Base-by-base conservation (phyloP, 2,113 vertebrate species). In the Takifugu bimaculatus region DNA sequence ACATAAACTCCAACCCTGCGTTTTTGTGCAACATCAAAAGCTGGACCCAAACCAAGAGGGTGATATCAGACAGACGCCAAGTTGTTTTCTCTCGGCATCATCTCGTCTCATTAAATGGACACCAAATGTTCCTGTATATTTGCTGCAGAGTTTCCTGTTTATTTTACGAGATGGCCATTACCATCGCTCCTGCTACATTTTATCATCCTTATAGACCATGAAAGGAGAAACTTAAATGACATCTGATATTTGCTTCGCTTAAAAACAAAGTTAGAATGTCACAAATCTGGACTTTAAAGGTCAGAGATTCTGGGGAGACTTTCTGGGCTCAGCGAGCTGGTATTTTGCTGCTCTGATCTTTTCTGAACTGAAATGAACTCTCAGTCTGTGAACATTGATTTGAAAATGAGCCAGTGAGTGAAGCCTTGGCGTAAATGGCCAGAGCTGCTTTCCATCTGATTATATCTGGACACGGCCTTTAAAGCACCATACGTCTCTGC, bases 231-330 rank as follows among this genome's bases (percentile, higher is more conserved):
- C 49, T 54, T 57, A 74, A 59, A 51, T 51, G 49, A 39, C 77
- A 72, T 69, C 78, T 66, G 50, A 59, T 68, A 28, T 66, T 70
- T 72, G 56, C 49, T 54, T 74, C 76, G 53, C 54, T 53, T 65
- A 51, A 54, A 32, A 26, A 54, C 53, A 53, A 49, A 44, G 54
- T 54, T 50, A 51, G 48, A 75, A 69, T 60, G 69, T 73, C 77
- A 61, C 26, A 32, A 26, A 56, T 51, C 28, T 50, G 14, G 54
- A 54, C 70, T 72, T 35, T 51, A 63, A 54, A 44, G 42, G 47
- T 58, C 54, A 32, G 45, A 66, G 12, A 29, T 62, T 60, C 48
- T 63, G 51, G 65, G 74, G 63, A 63, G 59, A 59, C 57, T 63
- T 5, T 6, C 13, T 3, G 74, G 65, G 74, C 56, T 64, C 60